Evolutionary conservation across 2,113 vertebrate genomes (phyloP), one percentile per base, ranked within the genome.

Genomic region (Syrmaticus mikado): DNA sequence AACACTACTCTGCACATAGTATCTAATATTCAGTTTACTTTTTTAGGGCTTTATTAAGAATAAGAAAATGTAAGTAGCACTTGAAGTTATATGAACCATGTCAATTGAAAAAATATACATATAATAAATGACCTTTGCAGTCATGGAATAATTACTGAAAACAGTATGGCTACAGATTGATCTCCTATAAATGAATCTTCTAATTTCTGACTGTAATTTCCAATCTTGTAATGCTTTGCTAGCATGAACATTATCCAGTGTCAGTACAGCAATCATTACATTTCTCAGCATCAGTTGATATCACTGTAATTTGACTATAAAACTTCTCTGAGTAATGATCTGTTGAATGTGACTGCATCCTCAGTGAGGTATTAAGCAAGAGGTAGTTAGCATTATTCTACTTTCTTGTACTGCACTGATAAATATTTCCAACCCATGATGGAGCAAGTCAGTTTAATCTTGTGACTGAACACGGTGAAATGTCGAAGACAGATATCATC

Each of bases 61-160:
- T 34, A 76, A 82, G 48, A 82, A 95, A 89, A 57, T 82, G 6
- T 34, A 88, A 82, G 12, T 65, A 40, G 30, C 7, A 36, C 57
- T 70, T 80, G 12, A 73, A 86, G 17, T 45, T 8, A 66, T 22
- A 60, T 5, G 7, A 13, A 64, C 30, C 88, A 3, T 43, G 32
- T 24, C 20, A 34, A 55, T 75, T 81, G 11, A 38, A 16, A 27
- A 62, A 16, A 19, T 57, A 57, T 19, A 19, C 18, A 19, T 57
- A 32, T 32, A 19, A 19, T 57, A 53, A 53, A 27, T 53, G 65
- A 55, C 18, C 40, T 89, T 83, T 86, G 19, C 55, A 17, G 11
- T 53, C 53, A 76, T 2, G 1, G 27, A 28, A 70, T 86, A 87
- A 87, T 89, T 85, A 84, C 10, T 27, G 55, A 41, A 79, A 85